Base-by-base conservation (phyloP, 2,888 invertebrate genomes). In the Amphipyra tragopoginis region DNA sequence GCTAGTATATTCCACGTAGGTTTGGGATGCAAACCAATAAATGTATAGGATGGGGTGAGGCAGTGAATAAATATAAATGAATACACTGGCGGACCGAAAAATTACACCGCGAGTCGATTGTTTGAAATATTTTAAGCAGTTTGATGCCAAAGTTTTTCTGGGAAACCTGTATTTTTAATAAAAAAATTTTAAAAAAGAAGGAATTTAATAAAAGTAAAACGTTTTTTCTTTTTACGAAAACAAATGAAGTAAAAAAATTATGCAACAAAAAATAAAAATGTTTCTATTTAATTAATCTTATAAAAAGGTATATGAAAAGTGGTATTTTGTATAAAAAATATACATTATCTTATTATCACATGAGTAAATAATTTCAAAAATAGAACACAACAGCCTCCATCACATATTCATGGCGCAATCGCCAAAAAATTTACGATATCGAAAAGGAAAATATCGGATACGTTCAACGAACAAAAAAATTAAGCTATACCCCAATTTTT, bases 21-120 rank as follows among this genome's bases (percentile, higher is more conserved):
- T 77, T 76, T 72, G 68, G 85, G 88, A 88, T 90, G 90, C 91
- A 86, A 90, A 89, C 86, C 89, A 80, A 91, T 93, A 92, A 92
- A 93, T 90, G 92, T 86, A 86, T 88, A 82, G 87, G 84, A 21
- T 86, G 81, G 87, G 86, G 86, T 76, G 75, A 75, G 84, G 68
- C 83, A 78, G 88, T 86, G 82, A 87, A 87, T 86, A 85, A 84
- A 86, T 81, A 85, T 80, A 81, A 85, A 83, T 70, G 77, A 66
- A 75, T 85, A 83, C 83, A 86, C 78, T 84, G 74, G 15, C 48
- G 39, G 65, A 47, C 43, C 43, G 44, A 70, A 72, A 55, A 60
- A 53, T 14, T 60, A 51, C 50, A 21, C 40, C 15, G 3, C 21
- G 21, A 21, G 26, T 5, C 60, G 39, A 72, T 72, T 66, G 51